Base-by-base conservation (phyloP, 2,888 invertebrate genomes). In the Pimpla rufipes region DNA sequence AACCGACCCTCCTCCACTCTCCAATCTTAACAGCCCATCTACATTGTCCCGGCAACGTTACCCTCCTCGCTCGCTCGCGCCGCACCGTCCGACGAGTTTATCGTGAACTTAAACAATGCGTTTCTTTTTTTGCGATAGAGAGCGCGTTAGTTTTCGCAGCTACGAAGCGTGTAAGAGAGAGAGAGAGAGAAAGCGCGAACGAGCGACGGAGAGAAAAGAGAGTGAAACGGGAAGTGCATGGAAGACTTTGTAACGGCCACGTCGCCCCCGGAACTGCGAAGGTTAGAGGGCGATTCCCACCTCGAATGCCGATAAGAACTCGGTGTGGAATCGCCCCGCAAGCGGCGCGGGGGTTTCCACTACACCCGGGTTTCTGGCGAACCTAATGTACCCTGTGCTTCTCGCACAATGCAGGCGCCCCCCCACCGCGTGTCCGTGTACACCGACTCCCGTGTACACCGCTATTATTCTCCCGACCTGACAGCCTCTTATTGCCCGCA, bases 1-100 rank as follows among this genome's bases (percentile, higher is more conserved):
- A 47, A 29, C 2, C 29, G 5, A 71, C 79, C 77, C 76, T 79
- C 83, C 85, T 88, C 85, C 59, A 85, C 87, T 88, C 86, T 86
- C 88, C 85, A 92, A 92, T 93, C 93, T 92, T 90, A 91, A 91
- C 89, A 90, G 88, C 89, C 90, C 81, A 93, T 93, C 92, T 91
- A 91, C 91, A 91, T 91, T 92, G 92, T 92, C 91, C 90, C 88
- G 85, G 85, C 77, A 84, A 85, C 83, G 76, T 88, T 86, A 84
- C 79, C 82, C 85, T 86, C 83, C 85, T 79, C 82, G 73, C 76
- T 75, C 85, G 71, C 70, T 29, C 29, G 3, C 5, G 29, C 29
- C 29, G 29, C 5, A n/a, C n/a, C 79, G 79, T 73, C 77, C 85
- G 79, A 77, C 76, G 84, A 88, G 88, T 90, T 91, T 90, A 90